Evolutionary conservation across 2,797 vertebrate genomes (phyloP), one percentile per base, ranked within the genome.

Genomic region (Cirrhinus molitorella): DNA sequence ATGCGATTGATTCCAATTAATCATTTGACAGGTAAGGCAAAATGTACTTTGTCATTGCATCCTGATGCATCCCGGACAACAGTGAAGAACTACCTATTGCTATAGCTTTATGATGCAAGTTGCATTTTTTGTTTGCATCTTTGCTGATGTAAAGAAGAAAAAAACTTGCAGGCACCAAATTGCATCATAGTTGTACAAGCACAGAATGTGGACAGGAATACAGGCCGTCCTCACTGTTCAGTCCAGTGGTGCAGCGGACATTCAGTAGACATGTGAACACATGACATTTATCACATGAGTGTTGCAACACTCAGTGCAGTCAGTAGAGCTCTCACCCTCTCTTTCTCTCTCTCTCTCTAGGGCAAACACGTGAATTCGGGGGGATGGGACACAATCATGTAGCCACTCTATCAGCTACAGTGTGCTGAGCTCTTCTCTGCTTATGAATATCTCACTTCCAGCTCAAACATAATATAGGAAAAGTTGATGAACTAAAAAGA

Each of bases 231-330:
- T 65, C 6, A 0, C 19, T 51, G 19, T 23, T 53, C 31, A 79
- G 77, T 79, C 79, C 67, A 80, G 67, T 16, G 23, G 79, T 80
- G 17, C 80, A 65, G 68, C 3, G 40, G 55, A 81, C 40, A 72
- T 61, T 74, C 9, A 49, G 28, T 40, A 78, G 79, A 72, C 57
- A 76, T 72, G 25, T 63, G 74, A 71, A 85, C 66, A 82, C 73
- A 85, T 85, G 57, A 85, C 51, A 82, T 61, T 70, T 72, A 78
- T 82, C 80, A 85, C 79, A 79, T 66, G 73, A 37, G 79, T 67
- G 47, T 76, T 76, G 31, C 71, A 85, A 79, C 77, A 45, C 57
- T 59, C 53, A 45, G 74, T 45, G n/a, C 74, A 82, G 45, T 71
- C 78, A 77, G 61, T 40, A 47, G 51, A 68, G 23, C 9, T 19